Conservation (phyloP, 2,113 vertebrate species). For the Hippocampus barbouri region DNA sequence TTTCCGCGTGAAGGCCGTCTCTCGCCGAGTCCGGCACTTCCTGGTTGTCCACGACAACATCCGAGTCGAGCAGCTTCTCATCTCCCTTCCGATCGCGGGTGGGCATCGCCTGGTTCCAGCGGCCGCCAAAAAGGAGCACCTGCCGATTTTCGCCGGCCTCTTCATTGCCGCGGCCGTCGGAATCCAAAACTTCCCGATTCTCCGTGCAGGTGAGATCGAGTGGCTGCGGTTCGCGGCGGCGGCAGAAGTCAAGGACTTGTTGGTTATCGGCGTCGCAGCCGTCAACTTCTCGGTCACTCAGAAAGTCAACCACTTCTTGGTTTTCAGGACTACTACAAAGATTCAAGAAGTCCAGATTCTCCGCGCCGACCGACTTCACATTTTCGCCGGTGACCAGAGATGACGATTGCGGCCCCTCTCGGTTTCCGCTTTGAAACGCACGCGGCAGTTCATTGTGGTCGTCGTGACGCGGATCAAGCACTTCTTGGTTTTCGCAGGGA, state of each 20-base stretch:
- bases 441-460: conserved; percentile 19
- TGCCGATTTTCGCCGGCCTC: conserved; percentile 44
- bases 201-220: conserved; percentile 14
- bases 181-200: conserved; percentile 47
- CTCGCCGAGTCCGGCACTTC: conserved; percentile 37
- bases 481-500: conserved; percentile 45
- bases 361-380: conserved; percentile 2
- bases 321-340: conserved; percentile 32
- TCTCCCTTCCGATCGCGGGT: conserved; percentile 8
- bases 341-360: conserved; percentile 38
- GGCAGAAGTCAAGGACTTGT: conserved; percentile 35
- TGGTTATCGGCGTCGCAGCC: conserved; percentile 28
- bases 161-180: conserved; percentile 27
- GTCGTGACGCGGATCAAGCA: conserved; percentile 34
- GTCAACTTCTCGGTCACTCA: conserved; percentile 17
- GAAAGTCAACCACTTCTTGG: conserved; percentile 50
- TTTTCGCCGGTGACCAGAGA: background rate
- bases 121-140: conserved; percentile 6
- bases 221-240: conserved; percentile 15
- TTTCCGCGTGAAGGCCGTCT: conserved; percentile 29
- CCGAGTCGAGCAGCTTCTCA: conserved; percentile 23
- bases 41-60: conserved; percentile 33
- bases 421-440: conserved; percentile 35
- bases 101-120: conserved; percentile 23
- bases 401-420: conserved; percentile 34